phyloP scores from a whole-genome alignment of 1,140 invertebrate species.

The Bombus cullumanus region DNA sequence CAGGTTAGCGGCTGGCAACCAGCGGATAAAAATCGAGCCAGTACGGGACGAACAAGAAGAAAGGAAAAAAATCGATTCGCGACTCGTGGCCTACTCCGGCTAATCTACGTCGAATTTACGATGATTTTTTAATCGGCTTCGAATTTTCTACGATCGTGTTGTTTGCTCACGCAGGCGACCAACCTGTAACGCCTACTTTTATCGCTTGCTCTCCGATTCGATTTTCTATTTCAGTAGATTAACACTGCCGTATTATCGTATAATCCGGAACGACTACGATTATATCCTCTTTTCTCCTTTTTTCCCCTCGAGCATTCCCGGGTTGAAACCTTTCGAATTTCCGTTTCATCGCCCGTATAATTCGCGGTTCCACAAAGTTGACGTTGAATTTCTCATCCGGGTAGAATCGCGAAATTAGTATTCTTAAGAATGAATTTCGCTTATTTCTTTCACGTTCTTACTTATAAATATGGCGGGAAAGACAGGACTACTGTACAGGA shows the following conservation, averaged over 20 bases:
- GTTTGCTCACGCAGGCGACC: neutral
- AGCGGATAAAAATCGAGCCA: constrained; percentile 53
- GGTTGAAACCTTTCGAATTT: neutral
- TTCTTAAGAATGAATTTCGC: neutral
- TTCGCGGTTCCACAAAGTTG: neutral
- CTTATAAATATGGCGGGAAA: neutral
- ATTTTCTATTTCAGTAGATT: constrained; percentile 26
- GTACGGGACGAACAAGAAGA: neutral
- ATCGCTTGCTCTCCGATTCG: neutral
- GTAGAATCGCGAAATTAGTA: neutral
- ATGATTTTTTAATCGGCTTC: constrained; percentile 15
- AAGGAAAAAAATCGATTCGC: constrained; percentile 38
- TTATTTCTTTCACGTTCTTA: neutral
- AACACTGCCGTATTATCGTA: constrained; percentile 9
- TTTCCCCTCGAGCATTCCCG: neutral
- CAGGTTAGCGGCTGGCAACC: constrained; percentile 43
- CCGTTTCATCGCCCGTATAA: constrained; percentile 8
- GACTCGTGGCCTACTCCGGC: neutral
- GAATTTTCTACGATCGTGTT: neutral
- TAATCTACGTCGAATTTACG: constrained; percentile 17
- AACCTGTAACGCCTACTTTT: neutral
- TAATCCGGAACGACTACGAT: constrained; percentile 1
- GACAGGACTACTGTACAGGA: neutral
- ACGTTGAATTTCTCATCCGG: neutral
- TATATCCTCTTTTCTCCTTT: no score